phyloP scores from a whole-genome alignment of 2,888 invertebrate genomes.

The Cephus runcator region DNA sequence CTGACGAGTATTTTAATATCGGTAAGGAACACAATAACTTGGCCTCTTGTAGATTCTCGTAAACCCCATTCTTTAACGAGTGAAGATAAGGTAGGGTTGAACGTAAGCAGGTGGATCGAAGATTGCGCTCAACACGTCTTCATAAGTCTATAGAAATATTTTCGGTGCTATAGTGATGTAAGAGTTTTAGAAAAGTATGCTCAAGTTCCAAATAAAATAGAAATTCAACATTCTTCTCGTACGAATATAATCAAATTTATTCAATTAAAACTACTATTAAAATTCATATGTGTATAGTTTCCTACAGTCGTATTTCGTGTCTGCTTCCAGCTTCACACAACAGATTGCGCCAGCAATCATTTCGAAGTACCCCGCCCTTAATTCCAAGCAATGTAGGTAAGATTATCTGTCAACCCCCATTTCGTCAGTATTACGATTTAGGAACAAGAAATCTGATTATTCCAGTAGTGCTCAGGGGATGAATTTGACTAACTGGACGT shows the following conservation, averaged over 20 bases:
- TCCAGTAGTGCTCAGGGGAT: neutral
- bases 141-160: neutral
- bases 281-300: conserved; percentile 12
- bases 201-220: neutral
- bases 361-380: neutral
- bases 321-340: neutral
- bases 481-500: neutral
- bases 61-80: neutral
- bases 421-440: neutral
- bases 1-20: conserved; percentile 76
- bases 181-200: neutral
- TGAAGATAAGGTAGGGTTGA: neutral
- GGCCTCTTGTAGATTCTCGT: neutral
- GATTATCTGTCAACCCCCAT: neutral
- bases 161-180: neutral
- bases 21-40: conserved; percentile 54
- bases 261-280: conserved; percentile 8
- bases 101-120: neutral
- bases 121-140: neutral
- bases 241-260: neutral
- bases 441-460: neutral
- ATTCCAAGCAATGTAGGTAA: neutral
- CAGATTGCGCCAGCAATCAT: neutral
- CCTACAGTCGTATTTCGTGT: neutral
- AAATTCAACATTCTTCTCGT: neutral